A percentile compares a stretch with the other conserved stretches of the same genome.
phyloP scores from a whole-genome alignment of 2,797 vertebrate species.

The Phrynocephalus vlangalii region DNA sequence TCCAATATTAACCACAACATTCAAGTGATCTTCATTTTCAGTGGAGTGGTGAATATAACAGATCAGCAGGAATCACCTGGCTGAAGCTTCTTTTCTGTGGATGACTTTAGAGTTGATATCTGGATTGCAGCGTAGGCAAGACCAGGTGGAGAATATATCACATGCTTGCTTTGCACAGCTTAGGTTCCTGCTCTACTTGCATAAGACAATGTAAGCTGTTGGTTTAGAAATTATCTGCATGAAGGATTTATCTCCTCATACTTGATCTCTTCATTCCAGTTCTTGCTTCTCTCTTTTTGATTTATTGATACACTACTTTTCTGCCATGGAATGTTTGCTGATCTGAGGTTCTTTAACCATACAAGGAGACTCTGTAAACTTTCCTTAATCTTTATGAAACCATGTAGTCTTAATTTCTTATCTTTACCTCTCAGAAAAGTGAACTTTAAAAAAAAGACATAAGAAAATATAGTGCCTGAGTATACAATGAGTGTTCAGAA shows the following conservation, averaged over 20 bases:
- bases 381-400: conserved; percentile 38
- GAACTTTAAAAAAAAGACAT: background rate
- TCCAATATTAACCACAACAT: conserved; percentile 33
- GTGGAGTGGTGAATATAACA: conserved; percentile 57
- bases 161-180: conserved; percentile 26
- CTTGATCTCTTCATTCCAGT: conserved; percentile 7
- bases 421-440: background rate
- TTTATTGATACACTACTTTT: conserved; percentile 27
- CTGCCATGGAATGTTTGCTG: background rate
- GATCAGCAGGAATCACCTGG: conserved; percentile 47
- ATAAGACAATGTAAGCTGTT: background rate
- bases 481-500: background rate
- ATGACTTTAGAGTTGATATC: conserved; percentile 57
- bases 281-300: background rate
- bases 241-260: background rate
- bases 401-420: background rate
- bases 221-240: background rate
- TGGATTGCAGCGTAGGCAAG: conserved; percentile 47
- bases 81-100: conserved; percentile 17
- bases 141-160: conserved; percentile 6
- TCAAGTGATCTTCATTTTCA: conserved; percentile 64
- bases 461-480: background rate
- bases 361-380: background rate
- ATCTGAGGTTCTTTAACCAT: conserved; percentile 20
- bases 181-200: conserved; percentile 2